These are phyloP conservation scores for Nomada flava DNA, from an alignment of 2,888 invertebrate genomes.

Conservation along the genomic window DNA sequence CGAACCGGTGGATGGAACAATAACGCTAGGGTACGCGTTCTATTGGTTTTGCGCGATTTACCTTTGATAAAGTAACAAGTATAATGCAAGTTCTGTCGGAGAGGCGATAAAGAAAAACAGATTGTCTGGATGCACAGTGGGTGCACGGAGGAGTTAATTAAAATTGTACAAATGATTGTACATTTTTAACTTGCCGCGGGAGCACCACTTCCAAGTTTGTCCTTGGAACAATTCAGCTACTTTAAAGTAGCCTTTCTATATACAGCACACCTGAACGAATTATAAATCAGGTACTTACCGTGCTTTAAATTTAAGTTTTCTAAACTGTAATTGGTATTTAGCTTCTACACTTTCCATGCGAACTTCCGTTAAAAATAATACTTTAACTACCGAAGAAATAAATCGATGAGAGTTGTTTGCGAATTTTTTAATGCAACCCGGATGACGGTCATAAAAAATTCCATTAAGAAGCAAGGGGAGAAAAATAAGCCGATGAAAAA, in stretches of 20 bases:
- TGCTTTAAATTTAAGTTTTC: too few relatives aligned
- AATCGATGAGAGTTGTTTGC: not conserved
- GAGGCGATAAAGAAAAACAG: not conserved
- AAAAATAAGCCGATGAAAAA: not conserved
- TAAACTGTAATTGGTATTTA: too few relatives aligned
- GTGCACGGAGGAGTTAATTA: slow-evolving; percentile 1
- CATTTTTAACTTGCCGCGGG: not conserved
- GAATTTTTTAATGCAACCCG: not conserved
- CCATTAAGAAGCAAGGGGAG: not conserved
- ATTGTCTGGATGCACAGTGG: too few relatives aligned
- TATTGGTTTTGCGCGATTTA: not conserved
- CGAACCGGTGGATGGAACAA: not conserved
- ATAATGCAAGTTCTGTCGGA: not conserved
- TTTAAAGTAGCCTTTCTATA: slow-evolving; percentile 43
- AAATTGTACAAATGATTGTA: too few relatives aligned
- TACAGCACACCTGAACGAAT: slow-evolving; percentile 9
- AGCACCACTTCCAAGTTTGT: slow-evolving; percentile 10
- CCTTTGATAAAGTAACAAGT: slow-evolving; percentile 5
- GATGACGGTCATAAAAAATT: not conserved
- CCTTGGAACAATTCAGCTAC: not conserved
- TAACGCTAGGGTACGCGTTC: slow-evolving; percentile 9
- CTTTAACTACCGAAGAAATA: too few relatives aligned
- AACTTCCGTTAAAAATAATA: too few relatives aligned
- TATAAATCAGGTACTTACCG: too few relatives aligned
- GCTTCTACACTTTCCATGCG: too few relatives aligned